Conservation (phyloP, 2,113 vertebrate genomes). For the Ibidorhyncha struthersii region DNA sequence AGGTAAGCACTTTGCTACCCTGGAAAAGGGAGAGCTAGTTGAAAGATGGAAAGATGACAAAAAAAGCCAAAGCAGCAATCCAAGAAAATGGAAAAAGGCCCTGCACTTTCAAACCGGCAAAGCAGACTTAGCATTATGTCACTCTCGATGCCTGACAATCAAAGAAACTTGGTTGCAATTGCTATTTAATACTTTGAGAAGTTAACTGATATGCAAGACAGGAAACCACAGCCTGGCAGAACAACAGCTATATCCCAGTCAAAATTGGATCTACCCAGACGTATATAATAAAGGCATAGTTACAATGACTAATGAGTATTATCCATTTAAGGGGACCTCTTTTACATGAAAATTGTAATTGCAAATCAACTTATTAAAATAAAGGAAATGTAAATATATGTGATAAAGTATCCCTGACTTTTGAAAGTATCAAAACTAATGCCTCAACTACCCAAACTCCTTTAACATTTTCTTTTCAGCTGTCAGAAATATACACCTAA, state of each 20-base stretch:
- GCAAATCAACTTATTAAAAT: not conserved
- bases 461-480: not conserved
- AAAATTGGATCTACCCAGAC: not conserved
- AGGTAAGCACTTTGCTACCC: not conserved
- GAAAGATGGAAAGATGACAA: not conserved
- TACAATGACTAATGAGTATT: not conserved
- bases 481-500: not conserved
- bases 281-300: not conserved
- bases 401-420: not conserved
- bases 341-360: not conserved
- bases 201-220: not conserved
- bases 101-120: not conserved
- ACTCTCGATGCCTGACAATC: not conserved
- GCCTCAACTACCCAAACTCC: not conserved
- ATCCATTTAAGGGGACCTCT: not conserved
- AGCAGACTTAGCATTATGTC: not conserved
- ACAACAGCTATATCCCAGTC: not conserved
- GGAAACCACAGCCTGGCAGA: not conserved
- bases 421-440: not conserved
- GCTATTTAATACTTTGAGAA: not conserved
- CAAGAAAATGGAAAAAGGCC: not conserved
- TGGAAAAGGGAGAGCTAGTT: not conserved
- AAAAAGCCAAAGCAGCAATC: not conserved
- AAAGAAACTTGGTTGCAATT: not conserved
- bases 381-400: not conserved